phyloP scores from a whole-genome alignment of 2,797 vertebrate genomes.

The Myripristis murdjan region DNA sequence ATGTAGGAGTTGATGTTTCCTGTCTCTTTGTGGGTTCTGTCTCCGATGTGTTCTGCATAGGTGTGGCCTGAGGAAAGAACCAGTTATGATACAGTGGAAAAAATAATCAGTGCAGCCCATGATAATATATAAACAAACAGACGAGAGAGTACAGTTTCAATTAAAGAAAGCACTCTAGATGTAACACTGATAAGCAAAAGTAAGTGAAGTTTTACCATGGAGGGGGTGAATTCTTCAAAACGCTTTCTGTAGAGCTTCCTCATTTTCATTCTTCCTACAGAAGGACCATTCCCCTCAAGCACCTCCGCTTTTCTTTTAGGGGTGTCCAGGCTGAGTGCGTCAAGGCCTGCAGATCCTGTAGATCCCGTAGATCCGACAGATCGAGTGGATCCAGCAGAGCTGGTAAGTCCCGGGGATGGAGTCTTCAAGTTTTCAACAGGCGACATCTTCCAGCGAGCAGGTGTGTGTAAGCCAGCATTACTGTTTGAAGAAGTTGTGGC shows the following conservation, averaged over 20 bases:
- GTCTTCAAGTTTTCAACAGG: slow-evolving; percentile 28
- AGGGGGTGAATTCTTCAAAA: slow-evolving; percentile 1
- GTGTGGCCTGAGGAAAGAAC: slow-evolving; percentile 30
- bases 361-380: slow-evolving; percentile 50
- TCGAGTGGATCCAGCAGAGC: slow-evolving; percentile 66
- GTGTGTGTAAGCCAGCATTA: slow-evolving; percentile 21
- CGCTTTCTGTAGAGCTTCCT: slow-evolving; percentile 57
- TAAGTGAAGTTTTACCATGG: slow-evolving; percentile 55
- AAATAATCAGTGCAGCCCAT: not conserved
- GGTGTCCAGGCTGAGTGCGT: slow-evolving; percentile 67
- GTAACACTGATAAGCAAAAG: not conserved
- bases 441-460: slow-evolving; percentile 19
- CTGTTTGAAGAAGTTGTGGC: slow-evolving; percentile 36
- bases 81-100: not conserved
- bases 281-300: slow-evolving; percentile 16
- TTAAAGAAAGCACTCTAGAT: not conserved
- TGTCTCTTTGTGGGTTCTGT: slow-evolving; percentile 21
- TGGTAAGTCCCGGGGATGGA: slow-evolving; percentile 17
- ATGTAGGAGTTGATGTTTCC: not conserved
- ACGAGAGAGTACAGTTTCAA: not conserved
- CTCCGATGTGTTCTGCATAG: slow-evolving; percentile 2
- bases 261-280: slow-evolving; percentile 49
- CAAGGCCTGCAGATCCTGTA: slow-evolving; percentile 43
- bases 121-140: not conserved
- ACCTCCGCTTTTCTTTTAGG: slow-evolving; percentile 70